These are phyloP conservation scores for Chymomyza costata DNA, from an alignment of 1,140 invertebrate species.

Conservation along the genomic window DNA sequence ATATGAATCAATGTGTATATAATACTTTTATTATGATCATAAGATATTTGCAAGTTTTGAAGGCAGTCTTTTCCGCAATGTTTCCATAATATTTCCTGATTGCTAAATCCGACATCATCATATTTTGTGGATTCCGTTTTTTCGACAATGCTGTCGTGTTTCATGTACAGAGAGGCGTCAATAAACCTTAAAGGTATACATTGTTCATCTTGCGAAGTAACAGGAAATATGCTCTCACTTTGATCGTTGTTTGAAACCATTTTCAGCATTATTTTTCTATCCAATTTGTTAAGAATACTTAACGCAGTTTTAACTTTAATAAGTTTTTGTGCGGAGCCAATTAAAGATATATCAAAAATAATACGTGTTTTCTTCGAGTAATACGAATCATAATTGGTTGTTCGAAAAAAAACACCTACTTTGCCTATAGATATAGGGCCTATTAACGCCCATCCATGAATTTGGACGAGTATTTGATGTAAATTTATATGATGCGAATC, in stretches of 20 bases:
- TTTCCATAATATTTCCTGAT: conserved; percentile 54
- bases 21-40: conserved; percentile 43
- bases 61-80: conserved; percentile 28
- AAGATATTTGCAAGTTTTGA: conserved; percentile 45
- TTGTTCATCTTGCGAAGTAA: conserved; percentile 50
- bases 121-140: conserved; percentile 8
- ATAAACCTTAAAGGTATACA: conserved; percentile 71
- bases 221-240: conserved; percentile 34
- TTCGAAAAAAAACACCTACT: conserved; percentile 94
- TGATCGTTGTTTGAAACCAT: conserved; percentile 77
- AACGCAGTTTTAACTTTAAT: conserved; percentile 96
- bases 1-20: conserved; percentile 77
- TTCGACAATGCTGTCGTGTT: conserved; percentile 34
- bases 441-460: conserved; percentile 92
- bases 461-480: conserved; percentile 90
- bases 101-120: conserved; percentile 55
- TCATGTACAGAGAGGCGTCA: conserved; percentile 54
- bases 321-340: conserved; percentile 94
- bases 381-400: conserved; percentile 79
- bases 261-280: conserved; percentile 83
- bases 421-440: conserved; percentile 94
- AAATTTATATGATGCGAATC: conserved; percentile 86
- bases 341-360: conserved; percentile 91
- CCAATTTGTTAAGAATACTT: conserved; percentile 85
- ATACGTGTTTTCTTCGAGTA: conserved; percentile 81